Percentiles rank a stretch among this genome's conserved stretches.
phyloP scores from a whole-genome alignment of 2,113 vertebrate genomes.

The Tetrax tetrax region DNA sequence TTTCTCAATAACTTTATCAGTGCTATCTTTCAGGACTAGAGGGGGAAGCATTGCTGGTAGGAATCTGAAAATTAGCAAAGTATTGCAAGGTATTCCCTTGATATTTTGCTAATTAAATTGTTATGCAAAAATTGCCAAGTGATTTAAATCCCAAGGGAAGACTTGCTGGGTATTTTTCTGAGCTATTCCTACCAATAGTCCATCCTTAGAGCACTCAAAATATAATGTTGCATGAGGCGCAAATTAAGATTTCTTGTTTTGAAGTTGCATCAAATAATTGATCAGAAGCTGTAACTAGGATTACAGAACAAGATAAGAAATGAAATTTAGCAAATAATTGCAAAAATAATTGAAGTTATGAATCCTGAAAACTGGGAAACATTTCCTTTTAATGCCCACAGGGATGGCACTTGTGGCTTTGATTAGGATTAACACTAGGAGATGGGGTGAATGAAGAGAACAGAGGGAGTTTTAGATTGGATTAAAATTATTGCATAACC shows the following conservation, averaged over 20 bases:
- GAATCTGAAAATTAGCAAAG: slow-evolving; percentile 40
- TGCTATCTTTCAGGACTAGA: neutral
- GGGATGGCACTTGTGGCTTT: slow-evolving; percentile 50
- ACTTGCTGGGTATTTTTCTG: neutral
- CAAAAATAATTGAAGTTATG: slow-evolving; percentile 77
- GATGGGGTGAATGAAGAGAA: neutral
- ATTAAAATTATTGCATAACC: slow-evolving; percentile 23
- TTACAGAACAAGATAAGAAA: slow-evolving; percentile 75
- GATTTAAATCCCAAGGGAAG: slow-evolving; percentile 19
- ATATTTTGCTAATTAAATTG: slow-evolving; percentile 69
- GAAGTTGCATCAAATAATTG: slow-evolving; percentile 79
- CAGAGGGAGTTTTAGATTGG: neutral
- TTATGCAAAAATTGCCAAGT: slow-evolving; percentile 42
- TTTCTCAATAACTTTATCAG: neutral
- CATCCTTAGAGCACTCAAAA: slow-evolving; percentile 5
- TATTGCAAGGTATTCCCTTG: slow-evolving; percentile 18
- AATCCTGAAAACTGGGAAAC: slow-evolving; percentile 67
- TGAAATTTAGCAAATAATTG: slow-evolving; percentile 77
- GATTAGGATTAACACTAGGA: slow-evolving; percentile 66
- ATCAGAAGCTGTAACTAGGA: slow-evolving; percentile 75
- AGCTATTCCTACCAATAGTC: slow-evolving; percentile 36
- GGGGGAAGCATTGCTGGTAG: neutral
- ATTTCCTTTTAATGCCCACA: slow-evolving; percentile 67
- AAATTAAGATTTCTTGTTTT: slow-evolving; percentile 69
- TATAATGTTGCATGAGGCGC: neutral